Conservation (phyloP, 2,797 vertebrate genomes). For the Pitangus sulphuratus region DNA sequence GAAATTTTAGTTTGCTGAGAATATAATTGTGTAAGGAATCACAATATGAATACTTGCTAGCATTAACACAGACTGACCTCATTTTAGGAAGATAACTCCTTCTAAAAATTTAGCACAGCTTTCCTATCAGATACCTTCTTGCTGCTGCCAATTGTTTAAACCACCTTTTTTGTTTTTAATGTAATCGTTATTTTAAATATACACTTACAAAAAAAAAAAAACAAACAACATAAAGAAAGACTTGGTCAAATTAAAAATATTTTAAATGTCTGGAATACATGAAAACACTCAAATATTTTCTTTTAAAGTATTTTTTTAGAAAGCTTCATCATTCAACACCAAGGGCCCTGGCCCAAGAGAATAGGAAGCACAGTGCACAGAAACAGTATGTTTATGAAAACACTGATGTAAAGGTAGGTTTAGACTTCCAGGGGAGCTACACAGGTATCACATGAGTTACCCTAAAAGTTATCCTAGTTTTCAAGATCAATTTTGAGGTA, state of each 20-base stretch:
- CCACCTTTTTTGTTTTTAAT: neutral
- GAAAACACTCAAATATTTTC: neutral
- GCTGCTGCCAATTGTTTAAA: neutral
- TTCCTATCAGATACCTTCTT: neutral
- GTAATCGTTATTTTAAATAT: neutral
- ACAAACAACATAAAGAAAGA: neutral
- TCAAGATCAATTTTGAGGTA: neutral
- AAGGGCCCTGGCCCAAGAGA: neutral
- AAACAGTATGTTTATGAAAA: neutral
- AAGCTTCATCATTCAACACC: neutral
- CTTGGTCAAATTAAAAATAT: neutral
- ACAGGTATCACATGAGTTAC: neutral
- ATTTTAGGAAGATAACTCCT: neutral
- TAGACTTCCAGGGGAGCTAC: neutral
- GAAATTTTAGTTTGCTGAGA: neutral
- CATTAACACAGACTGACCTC: neutral
- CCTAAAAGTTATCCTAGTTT: neutral
- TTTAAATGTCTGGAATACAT: neutral
- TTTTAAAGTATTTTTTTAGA: neutral
- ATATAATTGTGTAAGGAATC: neutral
- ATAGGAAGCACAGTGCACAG: neutral
- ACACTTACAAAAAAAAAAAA: neutral
- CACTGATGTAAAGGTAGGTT: neutral
- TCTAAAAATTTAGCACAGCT: neutral
- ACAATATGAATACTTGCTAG: neutral